Conservation (phyloP, 1,140 invertebrate genomes). For the Adoxophyes honmai region DNA sequence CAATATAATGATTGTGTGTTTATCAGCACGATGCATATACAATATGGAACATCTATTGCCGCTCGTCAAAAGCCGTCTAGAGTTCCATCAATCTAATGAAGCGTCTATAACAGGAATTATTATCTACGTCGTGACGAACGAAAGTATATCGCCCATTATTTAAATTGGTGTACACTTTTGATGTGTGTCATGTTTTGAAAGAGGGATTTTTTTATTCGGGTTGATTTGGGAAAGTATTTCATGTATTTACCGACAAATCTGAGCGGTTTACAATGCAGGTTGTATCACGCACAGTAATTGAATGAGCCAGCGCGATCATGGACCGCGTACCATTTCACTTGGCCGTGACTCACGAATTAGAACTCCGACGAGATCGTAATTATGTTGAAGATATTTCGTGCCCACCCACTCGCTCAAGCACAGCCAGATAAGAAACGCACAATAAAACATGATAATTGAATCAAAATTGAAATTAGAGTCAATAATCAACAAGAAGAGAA, state of each 20-base stretch:
- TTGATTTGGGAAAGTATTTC: conserved; percentile 20
- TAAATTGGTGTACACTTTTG: conserved; percentile 1
- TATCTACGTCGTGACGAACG: conserved; percentile 29
- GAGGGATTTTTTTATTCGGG: background rate
- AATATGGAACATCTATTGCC: conserved; percentile 31
- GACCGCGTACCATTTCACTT: conserved; percentile 57
- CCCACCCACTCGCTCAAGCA: conserved; percentile 39
- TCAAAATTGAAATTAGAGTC: conserved; percentile 48
- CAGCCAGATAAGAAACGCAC: conserved; percentile 34
- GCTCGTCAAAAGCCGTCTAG: conserved; percentile 32
- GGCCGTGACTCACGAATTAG: conserved; percentile 72
- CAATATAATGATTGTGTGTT: conserved; percentile 69
- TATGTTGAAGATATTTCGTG: conserved; percentile 60
- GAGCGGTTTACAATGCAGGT: conserved; percentile 47
- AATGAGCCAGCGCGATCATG: conserved; percentile 56
- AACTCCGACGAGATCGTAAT: conserved; percentile 62
- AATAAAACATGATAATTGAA: conserved; percentile 47
- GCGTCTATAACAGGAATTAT: conserved; percentile 19
- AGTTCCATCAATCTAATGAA: conserved; percentile 46
- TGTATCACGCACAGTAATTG: conserved; percentile 63
- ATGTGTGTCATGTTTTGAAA: background rate
- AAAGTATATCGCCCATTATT: conserved; percentile 20
- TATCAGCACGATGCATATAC: conserved; percentile 42
- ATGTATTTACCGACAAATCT: conserved; percentile 41
- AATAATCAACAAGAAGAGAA: conserved; percentile 29